Percentiles rank a stretch among this genome's conserved stretches.
Evolutionary conservation across 2,888 invertebrate genomes (phyloP).

Genomic region (Pyrochroa serraticornis): DNA sequence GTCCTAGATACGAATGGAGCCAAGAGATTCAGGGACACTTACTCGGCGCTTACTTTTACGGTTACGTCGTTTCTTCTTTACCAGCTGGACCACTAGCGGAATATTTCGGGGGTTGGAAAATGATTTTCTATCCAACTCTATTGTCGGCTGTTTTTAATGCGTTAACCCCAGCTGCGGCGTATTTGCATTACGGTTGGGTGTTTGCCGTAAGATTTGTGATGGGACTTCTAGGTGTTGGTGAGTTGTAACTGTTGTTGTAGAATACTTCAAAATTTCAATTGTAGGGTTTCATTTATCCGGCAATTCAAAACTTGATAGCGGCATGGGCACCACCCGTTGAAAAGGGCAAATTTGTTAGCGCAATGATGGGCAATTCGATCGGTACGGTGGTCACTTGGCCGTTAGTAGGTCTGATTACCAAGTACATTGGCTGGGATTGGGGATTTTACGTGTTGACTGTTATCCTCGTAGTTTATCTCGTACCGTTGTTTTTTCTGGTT

Average conservation of each 20-base stretch:
- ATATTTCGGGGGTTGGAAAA: constrained; percentile 42
- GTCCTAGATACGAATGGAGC: constrained; percentile 43
- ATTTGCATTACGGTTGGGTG: constrained; percentile 61
- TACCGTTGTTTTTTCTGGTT: constrained; percentile 68
- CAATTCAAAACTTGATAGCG: constrained; percentile 70
- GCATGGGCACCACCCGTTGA: constrained; percentile 78
- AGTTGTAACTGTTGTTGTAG: not conserved
- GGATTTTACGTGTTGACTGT: constrained; percentile 70
- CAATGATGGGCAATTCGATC: constrained; percentile 75
- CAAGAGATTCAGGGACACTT: constrained; percentile 41
- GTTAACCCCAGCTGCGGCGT: constrained; percentile 64
- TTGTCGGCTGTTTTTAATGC: constrained; percentile 42
- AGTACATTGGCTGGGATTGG: constrained; percentile 68
- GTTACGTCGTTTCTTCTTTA: constrained; percentile 41
- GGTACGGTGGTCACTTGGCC: constrained; percentile 76
- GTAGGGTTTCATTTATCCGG: constrained; percentile 68
- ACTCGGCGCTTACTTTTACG: constrained; percentile 44
- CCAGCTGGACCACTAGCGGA: constrained; percentile 44
- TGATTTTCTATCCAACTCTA: constrained; percentile 41
- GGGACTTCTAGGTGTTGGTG: constrained; percentile 61
- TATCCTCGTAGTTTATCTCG: constrained; percentile 63
- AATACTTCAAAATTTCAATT: constrained; percentile 3
- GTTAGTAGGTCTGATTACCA: constrained; percentile 68
- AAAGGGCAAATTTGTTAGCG: constrained; percentile 74
- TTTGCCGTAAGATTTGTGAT: constrained; percentile 63